Conservation (phyloP, 92 coral and sea anemone species). For the Desmophyllum pertusum region DNA sequence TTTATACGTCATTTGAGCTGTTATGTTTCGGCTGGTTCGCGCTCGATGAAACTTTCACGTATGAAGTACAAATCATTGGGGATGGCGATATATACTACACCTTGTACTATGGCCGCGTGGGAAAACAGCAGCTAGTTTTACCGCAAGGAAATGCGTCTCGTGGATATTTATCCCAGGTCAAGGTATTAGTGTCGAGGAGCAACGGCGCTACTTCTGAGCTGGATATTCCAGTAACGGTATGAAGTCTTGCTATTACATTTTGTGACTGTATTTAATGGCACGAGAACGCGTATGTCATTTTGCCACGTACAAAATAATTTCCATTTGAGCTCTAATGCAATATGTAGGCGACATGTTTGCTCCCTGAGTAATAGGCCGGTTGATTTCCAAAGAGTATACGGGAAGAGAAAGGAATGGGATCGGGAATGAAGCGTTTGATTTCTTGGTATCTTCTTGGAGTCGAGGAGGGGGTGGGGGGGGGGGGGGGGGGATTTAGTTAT, state of each 20-base stretch:
- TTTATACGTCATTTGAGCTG: slow-evolving; percentile 20
- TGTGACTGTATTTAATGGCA: too few species aligned
- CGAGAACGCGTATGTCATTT: neutral
- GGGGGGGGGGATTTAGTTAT: too few species aligned
- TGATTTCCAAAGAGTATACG: too few species aligned
- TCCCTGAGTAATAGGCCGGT: too few species aligned
- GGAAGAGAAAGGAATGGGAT: too few species aligned
- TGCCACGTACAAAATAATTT: neutral
- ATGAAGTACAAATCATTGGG: slow-evolving; percentile 21
- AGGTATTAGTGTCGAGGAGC: slow-evolving; percentile 13
- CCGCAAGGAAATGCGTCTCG: slow-evolving; percentile 27
- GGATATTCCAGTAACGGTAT: slow-evolving; percentile 29
- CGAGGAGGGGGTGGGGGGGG: too few species aligned
- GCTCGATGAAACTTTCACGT: slow-evolving; percentile 13
- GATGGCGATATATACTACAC: neutral
- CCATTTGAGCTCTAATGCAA: too few species aligned
- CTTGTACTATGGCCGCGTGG: neutral
- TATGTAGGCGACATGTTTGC: too few species aligned
- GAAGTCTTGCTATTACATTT: neutral
- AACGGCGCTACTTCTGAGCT: slow-evolving; percentile 19
- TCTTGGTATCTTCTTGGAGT: too few species aligned
- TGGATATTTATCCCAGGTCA: slow-evolving; percentile 4
- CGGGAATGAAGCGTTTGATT: too few species aligned
- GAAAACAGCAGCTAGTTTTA: slow-evolving; percentile 5
- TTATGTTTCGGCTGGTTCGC: slow-evolving; percentile 11